A percentile compares a stretch with the other conserved stretches of the same genome.
Conservation (phyloP, 2,888 invertebrate genomes). For the Zhengitettix transpicula region DNA sequence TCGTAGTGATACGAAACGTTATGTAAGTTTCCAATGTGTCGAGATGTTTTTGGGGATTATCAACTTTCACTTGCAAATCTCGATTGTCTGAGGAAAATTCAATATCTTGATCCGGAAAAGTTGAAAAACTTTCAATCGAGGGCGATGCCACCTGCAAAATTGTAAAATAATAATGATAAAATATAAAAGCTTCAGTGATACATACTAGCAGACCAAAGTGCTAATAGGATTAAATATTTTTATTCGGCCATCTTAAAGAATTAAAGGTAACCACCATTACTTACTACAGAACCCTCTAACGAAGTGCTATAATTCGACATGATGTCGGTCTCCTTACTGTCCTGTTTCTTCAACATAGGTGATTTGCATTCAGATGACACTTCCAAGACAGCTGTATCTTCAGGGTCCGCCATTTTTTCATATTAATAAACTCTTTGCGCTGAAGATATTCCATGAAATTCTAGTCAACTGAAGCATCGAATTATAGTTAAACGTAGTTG, state of each 20-base stretch:
- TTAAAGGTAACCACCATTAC: background rate
- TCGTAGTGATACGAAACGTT: conserved; percentile 49
- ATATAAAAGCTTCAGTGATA: too few relatives aligned
- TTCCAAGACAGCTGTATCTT: conserved; percentile 13
- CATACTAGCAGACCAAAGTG: too few relatives aligned
- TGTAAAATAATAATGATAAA: background rate
- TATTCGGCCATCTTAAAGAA: too few relatives aligned
- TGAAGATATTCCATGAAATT: too few relatives aligned
- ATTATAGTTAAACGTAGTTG: too few relatives aligned
- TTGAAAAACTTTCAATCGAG: conserved; percentile 41
- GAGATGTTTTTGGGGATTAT: conserved; percentile 54
- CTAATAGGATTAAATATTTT: too few relatives aligned
- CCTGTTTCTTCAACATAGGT: conserved; percentile 7
- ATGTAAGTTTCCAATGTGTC: conserved; percentile 55
- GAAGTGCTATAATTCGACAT: conserved; percentile 14
- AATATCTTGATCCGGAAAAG: conserved; percentile 37
- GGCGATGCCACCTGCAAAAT: conserved; percentile 34
- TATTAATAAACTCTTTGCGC: background rate
- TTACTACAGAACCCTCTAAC: conserved; percentile 14
- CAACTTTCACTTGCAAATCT: conserved; percentile 48
- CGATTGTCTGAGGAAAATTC: conserved; percentile 35
- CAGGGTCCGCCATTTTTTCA: conserved; percentile 11
- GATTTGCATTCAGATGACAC: conserved; percentile 14
- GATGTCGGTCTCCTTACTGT: conserved; percentile 13
- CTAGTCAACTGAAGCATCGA: too few relatives aligned